Conservation (phyloP, 2,113 vertebrate genomes). For the Chrysochloris asiatica region DNA sequence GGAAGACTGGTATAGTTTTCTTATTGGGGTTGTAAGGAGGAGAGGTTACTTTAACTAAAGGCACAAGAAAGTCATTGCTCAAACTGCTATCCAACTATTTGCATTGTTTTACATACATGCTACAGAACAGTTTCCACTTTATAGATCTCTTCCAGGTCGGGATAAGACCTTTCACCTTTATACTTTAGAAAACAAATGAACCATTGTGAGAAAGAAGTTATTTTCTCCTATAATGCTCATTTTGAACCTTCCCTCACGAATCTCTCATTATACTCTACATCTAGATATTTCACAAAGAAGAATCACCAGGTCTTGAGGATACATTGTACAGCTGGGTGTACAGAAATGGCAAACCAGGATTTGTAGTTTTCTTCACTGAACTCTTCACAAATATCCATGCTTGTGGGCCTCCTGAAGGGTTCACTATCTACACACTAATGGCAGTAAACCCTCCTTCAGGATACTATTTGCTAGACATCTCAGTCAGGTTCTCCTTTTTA, state of each 20-base stretch:
- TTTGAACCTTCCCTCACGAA: neutral
- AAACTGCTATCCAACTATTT: neutral
- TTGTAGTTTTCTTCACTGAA: neutral
- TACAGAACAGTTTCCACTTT: neutral
- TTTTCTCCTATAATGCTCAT: neutral
- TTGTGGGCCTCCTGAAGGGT: neutral
- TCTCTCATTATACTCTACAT: neutral
- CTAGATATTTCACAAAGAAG: neutral
- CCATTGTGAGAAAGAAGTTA: neutral
- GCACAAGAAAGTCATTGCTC: too few species aligned
- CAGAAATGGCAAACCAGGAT: neutral
- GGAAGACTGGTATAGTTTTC: too few species aligned
- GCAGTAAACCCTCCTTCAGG: neutral
- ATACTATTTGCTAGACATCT: neutral
- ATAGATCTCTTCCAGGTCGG: neutral
- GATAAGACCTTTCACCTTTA: neutral
- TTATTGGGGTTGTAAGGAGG: too few species aligned
- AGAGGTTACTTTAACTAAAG: too few species aligned
- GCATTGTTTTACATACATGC: neutral
- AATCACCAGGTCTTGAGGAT: neutral
- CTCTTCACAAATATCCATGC: neutral
- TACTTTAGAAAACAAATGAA: neutral
- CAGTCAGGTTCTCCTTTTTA: neutral
- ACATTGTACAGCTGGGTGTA: neutral
- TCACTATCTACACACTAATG: neutral